Evolutionary conservation across 2,888 invertebrate species (phyloP).

Genomic region (Leuctra nigra): DNA sequence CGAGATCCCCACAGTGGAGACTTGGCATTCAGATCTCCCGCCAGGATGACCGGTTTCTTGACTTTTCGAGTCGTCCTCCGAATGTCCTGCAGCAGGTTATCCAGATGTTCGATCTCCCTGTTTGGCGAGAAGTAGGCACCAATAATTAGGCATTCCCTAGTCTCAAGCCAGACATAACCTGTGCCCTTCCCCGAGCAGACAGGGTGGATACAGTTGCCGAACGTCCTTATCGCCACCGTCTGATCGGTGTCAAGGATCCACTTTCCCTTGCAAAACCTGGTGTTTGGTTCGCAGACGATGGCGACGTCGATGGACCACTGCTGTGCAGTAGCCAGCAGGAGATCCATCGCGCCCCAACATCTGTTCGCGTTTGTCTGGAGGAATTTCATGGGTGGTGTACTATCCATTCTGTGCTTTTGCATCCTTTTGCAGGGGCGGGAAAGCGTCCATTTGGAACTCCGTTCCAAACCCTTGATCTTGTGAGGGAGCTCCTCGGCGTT

Average conservation of each 20-base stretch:
- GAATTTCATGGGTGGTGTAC: background rate
- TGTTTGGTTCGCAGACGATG: background rate
- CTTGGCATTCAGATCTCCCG: background rate
- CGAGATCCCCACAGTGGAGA: background rate
- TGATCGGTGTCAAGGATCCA: background rate
- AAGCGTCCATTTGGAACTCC: background rate
- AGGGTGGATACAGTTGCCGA: background rate
- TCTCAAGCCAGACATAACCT: background rate
- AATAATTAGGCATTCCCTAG: background rate
- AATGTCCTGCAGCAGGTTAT: background rate
- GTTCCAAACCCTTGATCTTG: background rate
- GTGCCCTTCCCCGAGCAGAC: background rate
- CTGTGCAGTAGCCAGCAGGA: background rate
- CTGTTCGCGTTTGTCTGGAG: background rate
- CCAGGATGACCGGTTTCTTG: background rate
- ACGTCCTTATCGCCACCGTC: background rate
- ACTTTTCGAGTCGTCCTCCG: background rate
- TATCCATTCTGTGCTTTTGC: background rate
- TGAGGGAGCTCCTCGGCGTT: background rate
- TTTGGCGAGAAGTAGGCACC: background rate
- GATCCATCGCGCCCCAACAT: background rate
- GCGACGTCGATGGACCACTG: background rate
- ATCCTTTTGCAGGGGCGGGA: too few species aligned
- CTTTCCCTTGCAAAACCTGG: background rate
- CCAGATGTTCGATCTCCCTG: background rate